Evolutionary conservation across 2,797 vertebrate species (phyloP).

Genomic region (Hippopotamyrus pictus): DNA sequence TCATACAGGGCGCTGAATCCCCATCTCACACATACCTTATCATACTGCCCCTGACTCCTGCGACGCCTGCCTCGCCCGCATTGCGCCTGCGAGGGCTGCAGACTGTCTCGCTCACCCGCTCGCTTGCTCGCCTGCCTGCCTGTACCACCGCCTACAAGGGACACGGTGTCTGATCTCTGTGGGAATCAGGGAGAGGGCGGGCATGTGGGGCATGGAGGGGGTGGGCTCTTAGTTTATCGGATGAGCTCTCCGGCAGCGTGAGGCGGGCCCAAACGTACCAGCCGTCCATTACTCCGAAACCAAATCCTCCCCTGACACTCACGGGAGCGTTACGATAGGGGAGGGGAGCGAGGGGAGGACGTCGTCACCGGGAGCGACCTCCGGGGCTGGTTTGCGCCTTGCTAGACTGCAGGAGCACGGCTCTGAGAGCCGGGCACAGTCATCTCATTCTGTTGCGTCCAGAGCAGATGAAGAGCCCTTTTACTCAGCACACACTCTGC

Average conservation of each 20-base stretch:
- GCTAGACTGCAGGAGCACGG: conserved; percentile 49
- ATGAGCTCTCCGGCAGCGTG: conserved; percentile 30
- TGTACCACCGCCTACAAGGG: background rate
- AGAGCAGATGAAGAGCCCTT: conserved; percentile 6
- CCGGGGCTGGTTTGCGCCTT: conserved; percentile 40
- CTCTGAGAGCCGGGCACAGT: conserved; percentile 34
- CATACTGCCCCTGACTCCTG: background rate
- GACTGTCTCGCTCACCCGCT: background rate
- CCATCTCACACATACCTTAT: conserved; percentile 15
- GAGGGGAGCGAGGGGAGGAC: conserved; percentile 24
- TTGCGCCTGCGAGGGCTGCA: background rate
- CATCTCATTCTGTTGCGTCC: conserved; percentile 22
- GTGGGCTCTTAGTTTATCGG: conserved; percentile 36
- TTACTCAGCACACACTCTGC: background rate
- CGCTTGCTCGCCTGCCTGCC: too few relatives aligned
- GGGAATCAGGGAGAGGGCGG: background rate
- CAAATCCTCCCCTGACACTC: conserved; percentile 52
- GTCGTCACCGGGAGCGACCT: conserved; percentile 44
- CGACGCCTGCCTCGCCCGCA: background rate
- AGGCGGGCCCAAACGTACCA: conserved; percentile 48
- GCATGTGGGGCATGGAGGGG: background rate
- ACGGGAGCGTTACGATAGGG: conserved; percentile 33
- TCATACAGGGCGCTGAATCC: background rate
- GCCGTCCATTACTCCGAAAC: conserved; percentile 57
- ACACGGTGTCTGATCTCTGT: conserved; percentile 13